Conservation (phyloP, 2,888 invertebrate species). For the Hemistola chrysoprasaria region DNA sequence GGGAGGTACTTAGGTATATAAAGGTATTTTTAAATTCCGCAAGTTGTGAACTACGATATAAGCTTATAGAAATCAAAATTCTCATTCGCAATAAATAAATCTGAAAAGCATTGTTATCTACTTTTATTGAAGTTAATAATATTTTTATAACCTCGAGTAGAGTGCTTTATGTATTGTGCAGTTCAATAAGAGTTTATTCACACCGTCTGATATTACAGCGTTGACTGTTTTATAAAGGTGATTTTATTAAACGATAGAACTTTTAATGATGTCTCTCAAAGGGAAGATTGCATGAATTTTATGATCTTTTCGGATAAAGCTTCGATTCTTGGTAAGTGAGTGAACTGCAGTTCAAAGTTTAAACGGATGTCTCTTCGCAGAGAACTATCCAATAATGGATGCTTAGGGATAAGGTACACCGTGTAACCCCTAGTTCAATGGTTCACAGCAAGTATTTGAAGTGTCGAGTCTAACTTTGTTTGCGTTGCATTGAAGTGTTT, state of each 20-base stretch:
- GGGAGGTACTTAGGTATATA: too few species aligned
- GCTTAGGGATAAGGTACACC: constrained; percentile 1
- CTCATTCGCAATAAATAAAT: constrained; percentile 4
- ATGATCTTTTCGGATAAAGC: not conserved
- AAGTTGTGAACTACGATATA: not conserved
- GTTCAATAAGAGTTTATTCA: constrained; percentile 11
- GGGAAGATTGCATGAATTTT: not conserved
- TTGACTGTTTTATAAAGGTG: too few species aligned
- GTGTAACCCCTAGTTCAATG: constrained; percentile 8
- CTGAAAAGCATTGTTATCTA: constrained; percentile 1
- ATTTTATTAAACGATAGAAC: not conserved
- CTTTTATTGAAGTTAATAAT: constrained; percentile 10
- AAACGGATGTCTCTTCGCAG: constrained; percentile 9
- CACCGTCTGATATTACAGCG: constrained; percentile 2
- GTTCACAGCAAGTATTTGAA: constrained; percentile 13
- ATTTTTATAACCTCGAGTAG: constrained; percentile 11
- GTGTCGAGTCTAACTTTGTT: constrained; percentile 14
- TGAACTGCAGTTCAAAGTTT: constrained; percentile 5
- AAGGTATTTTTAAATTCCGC: too few species aligned
- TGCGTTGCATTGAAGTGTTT: constrained; percentile 17
- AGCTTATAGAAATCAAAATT: constrained; percentile 1
- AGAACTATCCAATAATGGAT: constrained; percentile 13
- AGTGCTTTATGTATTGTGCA: constrained; percentile 3
- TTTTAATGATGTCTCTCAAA: constrained; percentile 8
- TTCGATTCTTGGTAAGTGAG: constrained; percentile 5